phyloP scores from a whole-genome alignment of 2,888 invertebrate species.

The Aromia moschata region DNA sequence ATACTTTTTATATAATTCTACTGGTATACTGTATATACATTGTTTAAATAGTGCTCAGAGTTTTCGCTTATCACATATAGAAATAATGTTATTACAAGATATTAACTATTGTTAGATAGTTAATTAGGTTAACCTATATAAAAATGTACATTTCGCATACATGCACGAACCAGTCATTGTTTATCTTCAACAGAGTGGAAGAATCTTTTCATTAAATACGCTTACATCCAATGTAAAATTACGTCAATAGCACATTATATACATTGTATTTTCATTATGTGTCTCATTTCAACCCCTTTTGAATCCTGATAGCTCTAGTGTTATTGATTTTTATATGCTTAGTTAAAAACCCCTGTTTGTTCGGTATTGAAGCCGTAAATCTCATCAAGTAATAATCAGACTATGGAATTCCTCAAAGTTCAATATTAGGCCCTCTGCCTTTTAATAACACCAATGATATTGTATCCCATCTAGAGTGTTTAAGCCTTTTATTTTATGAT shows the following conservation, averaged over 20 bases:
- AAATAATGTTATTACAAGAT: constrained; percentile 31
- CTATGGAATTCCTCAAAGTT: no score
- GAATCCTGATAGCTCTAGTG: no score
- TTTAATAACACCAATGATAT: no score
- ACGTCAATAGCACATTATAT: constrained; percentile 58
- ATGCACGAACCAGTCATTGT: constrained; percentile 36
- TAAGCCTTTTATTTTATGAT: no score
- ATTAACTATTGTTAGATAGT: constrained; percentile 3
- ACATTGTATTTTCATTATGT: constrained; percentile 53
- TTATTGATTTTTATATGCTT: no score
- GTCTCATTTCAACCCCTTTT: constrained; percentile 45
- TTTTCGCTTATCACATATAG: constrained; percentile 41
- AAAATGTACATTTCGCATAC: constrained; percentile 35
- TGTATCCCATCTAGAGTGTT: no score
- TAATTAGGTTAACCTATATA: constrained; percentile 25
- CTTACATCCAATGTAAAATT: constrained; percentile 56
- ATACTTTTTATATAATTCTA: constrained; percentile 44
- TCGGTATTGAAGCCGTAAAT: no score
- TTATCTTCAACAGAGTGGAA: constrained; percentile 49
- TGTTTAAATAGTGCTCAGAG: constrained; percentile 44
- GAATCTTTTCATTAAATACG: constrained; percentile 54
- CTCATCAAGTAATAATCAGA: no score
- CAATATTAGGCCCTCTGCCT: no score
- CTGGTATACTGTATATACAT: constrained; percentile 45
- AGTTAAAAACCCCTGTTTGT: no score